phyloP scores from a whole-genome alignment of 2,797 vertebrate species.

The Pachyuromys duprasi region DNA sequence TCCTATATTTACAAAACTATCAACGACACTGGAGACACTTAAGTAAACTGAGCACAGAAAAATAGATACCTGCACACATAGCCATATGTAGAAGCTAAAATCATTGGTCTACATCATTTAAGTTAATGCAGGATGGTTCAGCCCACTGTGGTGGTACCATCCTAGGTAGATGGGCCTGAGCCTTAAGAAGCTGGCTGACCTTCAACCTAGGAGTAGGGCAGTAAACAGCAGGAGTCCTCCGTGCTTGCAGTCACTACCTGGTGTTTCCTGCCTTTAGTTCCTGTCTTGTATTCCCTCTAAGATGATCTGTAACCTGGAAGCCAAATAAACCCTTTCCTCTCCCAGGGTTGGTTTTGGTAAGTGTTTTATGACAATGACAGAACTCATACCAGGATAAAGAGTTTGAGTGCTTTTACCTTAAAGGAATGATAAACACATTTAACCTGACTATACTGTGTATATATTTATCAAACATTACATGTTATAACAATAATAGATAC shows the following conservation, averaged over 20 bases:
- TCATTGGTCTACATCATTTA: neutral
- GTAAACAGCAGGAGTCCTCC: neutral
- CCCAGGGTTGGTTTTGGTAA: neutral
- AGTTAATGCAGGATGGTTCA: neutral
- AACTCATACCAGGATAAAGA: neutral
- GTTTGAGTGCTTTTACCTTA: neutral
- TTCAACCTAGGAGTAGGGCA: neutral
- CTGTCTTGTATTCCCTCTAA: neutral
- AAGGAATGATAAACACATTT: neutral
- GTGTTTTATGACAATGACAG: neutral
- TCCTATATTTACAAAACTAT: neutral
- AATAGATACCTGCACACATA: neutral
- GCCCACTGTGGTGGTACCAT: neutral
- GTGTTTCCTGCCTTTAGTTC: neutral
- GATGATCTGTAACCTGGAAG: neutral
- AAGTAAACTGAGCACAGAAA: neutral
- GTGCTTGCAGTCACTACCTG: neutral
- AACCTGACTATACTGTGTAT: neutral
- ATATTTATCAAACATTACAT: neutral
- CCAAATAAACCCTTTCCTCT: neutral
- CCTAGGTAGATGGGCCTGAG: neutral
- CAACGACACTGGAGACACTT: neutral
- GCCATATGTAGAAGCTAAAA: neutral
- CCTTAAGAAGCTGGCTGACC: neutral
- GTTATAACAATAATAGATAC: neutral